These are phyloP conservation scores for Amblyraja radiata DNA, from an alignment of 2,797 vertebrate genomes.

Conservation along the genomic window DNA sequence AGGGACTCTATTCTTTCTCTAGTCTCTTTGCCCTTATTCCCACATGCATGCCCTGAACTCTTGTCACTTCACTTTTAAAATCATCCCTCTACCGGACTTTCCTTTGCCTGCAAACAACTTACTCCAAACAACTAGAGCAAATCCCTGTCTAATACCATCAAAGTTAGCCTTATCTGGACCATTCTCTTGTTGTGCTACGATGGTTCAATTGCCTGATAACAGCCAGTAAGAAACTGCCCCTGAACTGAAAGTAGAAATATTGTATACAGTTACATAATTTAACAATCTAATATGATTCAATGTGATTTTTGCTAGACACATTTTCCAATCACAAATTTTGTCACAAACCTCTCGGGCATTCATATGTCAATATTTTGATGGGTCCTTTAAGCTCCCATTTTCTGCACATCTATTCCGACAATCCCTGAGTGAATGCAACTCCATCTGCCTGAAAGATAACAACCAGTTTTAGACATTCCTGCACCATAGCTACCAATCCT, in stretches of 20 bases:
- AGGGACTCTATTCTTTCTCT: no score
- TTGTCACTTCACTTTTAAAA: no score
- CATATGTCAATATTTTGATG: constrained; percentile 20
- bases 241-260: not conserved
- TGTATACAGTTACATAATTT: not conserved
- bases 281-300: not conserved
- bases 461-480: constrained; percentile 32
- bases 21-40: no score
- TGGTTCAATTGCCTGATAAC: no score
- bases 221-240: not conserved
- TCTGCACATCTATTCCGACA: not conserved
- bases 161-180: no score
- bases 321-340: not conserved
- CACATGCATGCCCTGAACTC: no score
- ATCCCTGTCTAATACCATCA: no score
- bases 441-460: constrained; percentile 31
- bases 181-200: no score
- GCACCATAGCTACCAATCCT: constrained; percentile 28
- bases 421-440: not conserved
- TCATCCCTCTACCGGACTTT: no score
- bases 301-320: not conserved
- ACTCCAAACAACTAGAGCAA: no score
- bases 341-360: constrained; percentile 6
- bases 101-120: no score
- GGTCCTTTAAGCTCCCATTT: constrained; percentile 14